Percentiles rank a stretch among this genome's conserved stretches.
phyloP scores from a whole-genome alignment of 2,113 vertebrate species.

The Cochlearius cochlearius region DNA sequence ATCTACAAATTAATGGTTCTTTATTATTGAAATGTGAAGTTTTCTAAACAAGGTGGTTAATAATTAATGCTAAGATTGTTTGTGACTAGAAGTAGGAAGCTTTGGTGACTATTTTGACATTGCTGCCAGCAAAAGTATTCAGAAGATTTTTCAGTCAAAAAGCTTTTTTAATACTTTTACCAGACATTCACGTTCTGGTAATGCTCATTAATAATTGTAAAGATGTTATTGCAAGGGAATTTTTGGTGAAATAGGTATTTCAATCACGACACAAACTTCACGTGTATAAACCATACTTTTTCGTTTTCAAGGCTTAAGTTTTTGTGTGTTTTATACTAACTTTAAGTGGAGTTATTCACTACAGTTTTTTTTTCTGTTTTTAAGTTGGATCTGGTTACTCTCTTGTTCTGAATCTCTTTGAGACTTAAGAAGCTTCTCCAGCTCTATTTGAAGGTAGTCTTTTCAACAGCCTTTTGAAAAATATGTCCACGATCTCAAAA shows the following conservation, averaged over 20 bases:
- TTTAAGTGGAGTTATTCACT: neutral
- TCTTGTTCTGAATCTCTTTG: neutral
- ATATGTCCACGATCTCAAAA: neutral
- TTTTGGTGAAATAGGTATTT: neutral
- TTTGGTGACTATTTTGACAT: neutral
- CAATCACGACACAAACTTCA: neutral
- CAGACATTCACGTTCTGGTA: neutral
- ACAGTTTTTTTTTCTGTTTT: neutral
- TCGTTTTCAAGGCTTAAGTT: neutral
- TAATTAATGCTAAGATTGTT: neutral
- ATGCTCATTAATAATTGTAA: neutral
- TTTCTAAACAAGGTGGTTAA: neutral
- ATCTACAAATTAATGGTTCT: neutral
- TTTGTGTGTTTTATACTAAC: neutral
- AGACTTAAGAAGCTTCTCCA: neutral
- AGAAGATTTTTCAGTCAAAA: neutral
- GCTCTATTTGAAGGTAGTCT: neutral
- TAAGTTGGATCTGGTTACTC: neutral
- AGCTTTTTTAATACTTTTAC: neutral
- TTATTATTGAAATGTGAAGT: neutral
- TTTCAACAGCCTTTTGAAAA: slow-evolving; percentile 7
- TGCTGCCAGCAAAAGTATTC: neutral
- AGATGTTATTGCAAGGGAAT: neutral
- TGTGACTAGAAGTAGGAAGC: neutral
- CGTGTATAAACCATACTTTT: rapidly evolving